Evolutionary conservation across 2,888 invertebrate genomes (phyloP).

Genomic region (Hipparchia sbordonii): DNA sequence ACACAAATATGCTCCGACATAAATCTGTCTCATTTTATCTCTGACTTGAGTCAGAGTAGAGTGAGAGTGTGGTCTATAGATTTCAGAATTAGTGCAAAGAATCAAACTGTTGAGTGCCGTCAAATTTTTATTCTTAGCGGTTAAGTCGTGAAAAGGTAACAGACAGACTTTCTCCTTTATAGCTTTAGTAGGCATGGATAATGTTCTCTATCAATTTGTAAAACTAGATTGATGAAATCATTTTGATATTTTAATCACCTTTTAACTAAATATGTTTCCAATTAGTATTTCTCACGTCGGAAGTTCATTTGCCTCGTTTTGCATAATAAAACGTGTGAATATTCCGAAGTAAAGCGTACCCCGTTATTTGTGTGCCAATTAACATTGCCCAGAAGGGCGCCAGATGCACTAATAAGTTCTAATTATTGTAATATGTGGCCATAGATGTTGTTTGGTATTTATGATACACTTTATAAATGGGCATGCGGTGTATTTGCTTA

Average conservation of each 20-base stretch:
- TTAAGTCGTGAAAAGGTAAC: too few species aligned
- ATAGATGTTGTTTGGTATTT: constrained; percentile 14
- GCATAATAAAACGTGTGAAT: constrained; percentile 41
- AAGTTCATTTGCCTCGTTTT: constrained; percentile 41
- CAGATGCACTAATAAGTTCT: constrained; percentile 22
- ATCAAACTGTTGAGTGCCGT: too few species aligned
- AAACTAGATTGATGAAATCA: neutral
- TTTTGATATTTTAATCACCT: constrained; percentile 6
- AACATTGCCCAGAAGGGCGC: constrained; percentile 34
- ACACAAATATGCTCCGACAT: too few species aligned
- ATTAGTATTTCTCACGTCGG: constrained; percentile 38
- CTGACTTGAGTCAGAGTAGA: too few species aligned
- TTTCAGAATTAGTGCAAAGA: too few species aligned
- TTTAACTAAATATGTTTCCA: constrained; percentile 16
- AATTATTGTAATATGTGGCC: constrained; percentile 22
- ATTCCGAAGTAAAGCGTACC: constrained; percentile 32
- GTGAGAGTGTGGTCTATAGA: too few species aligned
- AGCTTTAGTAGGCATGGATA: too few species aligned
- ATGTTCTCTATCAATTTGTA: neutral
- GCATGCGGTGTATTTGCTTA: neutral
- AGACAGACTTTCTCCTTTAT: too few species aligned
- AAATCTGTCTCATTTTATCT: too few species aligned
- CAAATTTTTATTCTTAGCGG: too few species aligned
- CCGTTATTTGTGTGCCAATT: constrained; percentile 37
- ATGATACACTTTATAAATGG: constrained; percentile 7